phyloP scores from a whole-genome alignment of 2,888 invertebrate species.

The Rotaria magnacalcarata region DNA sequence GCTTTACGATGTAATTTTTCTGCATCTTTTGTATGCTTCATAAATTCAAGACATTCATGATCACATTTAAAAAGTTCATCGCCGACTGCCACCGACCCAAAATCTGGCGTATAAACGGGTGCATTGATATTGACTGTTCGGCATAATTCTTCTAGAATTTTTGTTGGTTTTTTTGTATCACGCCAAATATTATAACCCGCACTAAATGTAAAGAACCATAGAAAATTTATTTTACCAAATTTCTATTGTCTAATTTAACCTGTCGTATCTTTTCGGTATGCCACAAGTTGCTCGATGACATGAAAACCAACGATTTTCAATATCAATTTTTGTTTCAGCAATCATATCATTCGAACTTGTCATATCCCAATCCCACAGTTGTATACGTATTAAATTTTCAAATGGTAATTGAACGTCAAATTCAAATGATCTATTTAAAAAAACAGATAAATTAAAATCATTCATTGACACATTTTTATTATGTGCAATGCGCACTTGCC shows the following conservation, averaged over 20 bases:
- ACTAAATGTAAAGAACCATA: constrained; percentile 54
- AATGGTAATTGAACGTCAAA: constrained; percentile 38
- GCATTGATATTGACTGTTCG: constrained; percentile 62
- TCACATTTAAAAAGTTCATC: constrained; percentile 46
- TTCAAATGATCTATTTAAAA: constrained; percentile 39
- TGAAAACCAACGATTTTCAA: constrained; percentile 54
- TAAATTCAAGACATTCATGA: neutral
- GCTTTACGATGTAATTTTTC: neutral
- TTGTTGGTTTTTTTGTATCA: constrained; percentile 80
- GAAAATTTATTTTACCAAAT: neutral
- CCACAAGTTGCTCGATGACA: constrained; percentile 54
- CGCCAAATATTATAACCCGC: constrained; percentile 81
- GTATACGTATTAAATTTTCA: constrained; percentile 48
- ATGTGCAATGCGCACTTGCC: constrained; percentile 63
- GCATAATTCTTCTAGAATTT: constrained; percentile 76
- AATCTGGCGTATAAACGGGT: constrained; percentile 40
- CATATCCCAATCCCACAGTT: constrained; percentile 48
- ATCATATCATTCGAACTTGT: constrained; percentile 52
- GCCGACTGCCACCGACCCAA: constrained; percentile 29
- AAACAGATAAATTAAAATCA: no score
- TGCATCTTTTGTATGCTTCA: neutral
- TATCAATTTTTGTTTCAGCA: constrained; percentile 54
- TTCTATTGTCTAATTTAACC: constrained; percentile 37
- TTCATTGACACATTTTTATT: neutral
- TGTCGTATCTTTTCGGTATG: constrained; percentile 50